Evolutionary conservation across 2,888 invertebrate genomes (phyloP).

Genomic region (Phalera bucephala): DNA sequence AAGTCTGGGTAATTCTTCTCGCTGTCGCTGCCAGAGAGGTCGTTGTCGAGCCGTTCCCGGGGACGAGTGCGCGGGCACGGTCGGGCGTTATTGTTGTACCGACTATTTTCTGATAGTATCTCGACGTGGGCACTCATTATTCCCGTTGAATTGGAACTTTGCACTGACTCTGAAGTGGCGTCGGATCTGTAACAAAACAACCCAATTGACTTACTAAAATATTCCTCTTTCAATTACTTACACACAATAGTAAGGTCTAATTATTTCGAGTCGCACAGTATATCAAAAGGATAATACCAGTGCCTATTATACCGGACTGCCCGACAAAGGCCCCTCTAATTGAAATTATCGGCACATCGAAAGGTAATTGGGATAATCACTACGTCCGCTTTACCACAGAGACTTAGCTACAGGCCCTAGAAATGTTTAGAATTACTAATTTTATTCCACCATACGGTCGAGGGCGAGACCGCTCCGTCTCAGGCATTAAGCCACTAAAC

Average conservation of each 20-base stretch:
- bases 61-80: conserved; percentile 62
- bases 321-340: conserved; percentile 14
- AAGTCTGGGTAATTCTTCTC: conserved; percentile 83
- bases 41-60: conserved; percentile 72
- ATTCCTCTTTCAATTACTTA: too few relatives aligned
- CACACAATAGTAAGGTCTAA: too few relatives aligned
- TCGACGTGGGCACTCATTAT: conserved; percentile 65
- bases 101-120: conserved; percentile 61
- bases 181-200: conserved; percentile 62
- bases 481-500: conserved; percentile 34
- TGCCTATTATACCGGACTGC: neutral
- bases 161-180: conserved; percentile 76
- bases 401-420: conserved; percentile 7
- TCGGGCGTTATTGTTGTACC: conserved; percentile 69
- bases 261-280: too few relatives aligned
- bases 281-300: neutral
- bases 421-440: conserved; percentile 13
- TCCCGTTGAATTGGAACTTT: conserved; percentile 81
- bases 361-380: conserved; percentile 21
- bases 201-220: neutral
- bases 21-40: conserved; percentile 75
- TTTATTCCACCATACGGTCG: conserved; percentile 23
- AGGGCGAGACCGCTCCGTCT: conserved; percentile 21
- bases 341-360: conserved; percentile 18
- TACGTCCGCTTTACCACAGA: conserved; percentile 1